phyloP scores from a whole-genome alignment of 1,140 invertebrate genomes.

The Stegodyphus dumicola region DNA sequence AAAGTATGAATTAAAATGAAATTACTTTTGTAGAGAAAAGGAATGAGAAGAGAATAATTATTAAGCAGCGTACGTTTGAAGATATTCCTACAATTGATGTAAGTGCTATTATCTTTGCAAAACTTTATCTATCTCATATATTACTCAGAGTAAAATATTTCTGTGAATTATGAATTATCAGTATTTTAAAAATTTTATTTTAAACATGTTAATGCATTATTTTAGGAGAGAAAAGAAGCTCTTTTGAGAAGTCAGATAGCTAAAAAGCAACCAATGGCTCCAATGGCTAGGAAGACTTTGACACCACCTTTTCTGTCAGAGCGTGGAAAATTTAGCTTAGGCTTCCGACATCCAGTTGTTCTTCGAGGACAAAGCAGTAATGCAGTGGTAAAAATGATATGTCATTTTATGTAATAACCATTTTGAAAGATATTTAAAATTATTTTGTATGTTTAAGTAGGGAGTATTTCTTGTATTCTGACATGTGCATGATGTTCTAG shows the following conservation, averaged over 20 bases:
- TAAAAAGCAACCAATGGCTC: conserved; percentile 45
- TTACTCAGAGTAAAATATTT: background rate
- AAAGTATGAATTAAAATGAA: background rate
- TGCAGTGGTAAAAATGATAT: background rate
- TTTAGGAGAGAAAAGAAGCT: conserved; percentile 58
- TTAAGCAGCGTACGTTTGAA: conserved; percentile 40
- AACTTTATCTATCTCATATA: background rate
- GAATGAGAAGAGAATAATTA: conserved; percentile 48
- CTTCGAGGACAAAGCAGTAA: conserved; percentile 27
- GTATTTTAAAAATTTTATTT: background rate
- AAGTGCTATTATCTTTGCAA: conserved; percentile 5
- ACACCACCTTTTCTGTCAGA: conserved; percentile 52
- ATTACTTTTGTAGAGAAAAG: conserved; percentile 30
- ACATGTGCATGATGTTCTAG: too few relatives aligned
- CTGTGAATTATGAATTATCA: background rate
- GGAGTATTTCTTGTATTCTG: too few relatives aligned
- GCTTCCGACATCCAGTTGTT: conserved; percentile 51
- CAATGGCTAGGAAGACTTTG: conserved; percentile 49
- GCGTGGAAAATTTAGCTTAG: conserved; percentile 54
- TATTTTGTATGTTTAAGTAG: too few relatives aligned
- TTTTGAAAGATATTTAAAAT: too few relatives aligned
- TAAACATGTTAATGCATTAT: background rate
- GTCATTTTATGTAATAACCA: too few relatives aligned
- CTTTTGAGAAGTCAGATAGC: conserved; percentile 54
- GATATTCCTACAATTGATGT: conserved; percentile 58